phyloP scores from a whole-genome alignment of 2,888 invertebrate genomes.

The Chrysolina haemoptera region DNA sequence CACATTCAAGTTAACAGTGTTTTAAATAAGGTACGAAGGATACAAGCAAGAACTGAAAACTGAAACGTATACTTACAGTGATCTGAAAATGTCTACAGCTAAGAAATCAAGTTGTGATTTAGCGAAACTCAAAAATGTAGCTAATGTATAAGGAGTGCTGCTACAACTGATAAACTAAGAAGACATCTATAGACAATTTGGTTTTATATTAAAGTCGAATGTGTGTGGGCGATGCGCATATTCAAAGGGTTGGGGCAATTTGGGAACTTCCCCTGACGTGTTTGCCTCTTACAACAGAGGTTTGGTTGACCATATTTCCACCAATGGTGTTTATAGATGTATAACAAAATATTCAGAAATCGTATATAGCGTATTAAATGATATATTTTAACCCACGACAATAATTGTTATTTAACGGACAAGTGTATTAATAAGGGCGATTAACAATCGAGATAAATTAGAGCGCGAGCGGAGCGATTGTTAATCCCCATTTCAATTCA shows the following conservation, averaged over 20 bases:
- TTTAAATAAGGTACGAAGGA: too few species aligned
- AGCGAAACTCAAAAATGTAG: conserved; percentile 32
- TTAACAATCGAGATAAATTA: too few species aligned
- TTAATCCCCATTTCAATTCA: too few species aligned
- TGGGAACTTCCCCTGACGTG: conserved; percentile 39
- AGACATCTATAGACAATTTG: conserved; percentile 20
- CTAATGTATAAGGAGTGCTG: background rate
- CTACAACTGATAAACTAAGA: conserved; percentile 35
- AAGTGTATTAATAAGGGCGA: too few species aligned
- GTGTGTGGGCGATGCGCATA: conserved; percentile 48
- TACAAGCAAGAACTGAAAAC: too few species aligned
- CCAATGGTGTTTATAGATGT: conserved; percentile 29
- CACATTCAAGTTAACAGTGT: too few species aligned
- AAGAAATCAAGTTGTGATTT: conserved; percentile 27
- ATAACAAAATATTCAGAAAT: background rate
- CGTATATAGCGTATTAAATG: too few species aligned
- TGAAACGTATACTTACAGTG: conserved; percentile 26
- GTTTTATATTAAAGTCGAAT: conserved; percentile 39
- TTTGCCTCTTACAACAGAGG: conserved; percentile 7
- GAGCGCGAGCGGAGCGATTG: too few species aligned
- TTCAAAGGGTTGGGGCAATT: conserved; percentile 20
- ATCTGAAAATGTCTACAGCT: conserved; percentile 15
- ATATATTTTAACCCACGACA: too few species aligned
- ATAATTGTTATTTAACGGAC: too few species aligned
- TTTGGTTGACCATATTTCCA: conserved; percentile 20